Evolutionary conservation across 2,797 vertebrate genomes (phyloP).

Genomic region (Anguilla marmorata): DNA sequence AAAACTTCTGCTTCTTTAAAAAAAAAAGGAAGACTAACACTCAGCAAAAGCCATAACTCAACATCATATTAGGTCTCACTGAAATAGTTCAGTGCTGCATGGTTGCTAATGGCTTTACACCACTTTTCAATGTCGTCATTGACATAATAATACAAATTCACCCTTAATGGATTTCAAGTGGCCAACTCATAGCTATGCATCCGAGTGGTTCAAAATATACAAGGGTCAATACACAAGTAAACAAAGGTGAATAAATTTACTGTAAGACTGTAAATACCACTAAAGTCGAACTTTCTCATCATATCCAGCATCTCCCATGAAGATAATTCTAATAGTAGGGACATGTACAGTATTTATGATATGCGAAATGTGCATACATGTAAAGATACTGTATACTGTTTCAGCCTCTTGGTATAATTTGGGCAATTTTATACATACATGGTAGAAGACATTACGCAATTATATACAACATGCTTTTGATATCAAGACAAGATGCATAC

Average conservation of each 20-base stretch:
- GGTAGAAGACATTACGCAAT: background rate
- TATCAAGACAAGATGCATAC: background rate
- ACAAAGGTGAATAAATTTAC: background rate
- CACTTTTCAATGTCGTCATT: background rate
- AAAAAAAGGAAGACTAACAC: background rate
- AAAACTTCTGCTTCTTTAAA: background rate
- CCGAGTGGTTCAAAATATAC: background rate
- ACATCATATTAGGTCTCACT: background rate
- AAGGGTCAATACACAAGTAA: background rate
- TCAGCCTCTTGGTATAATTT: no score
- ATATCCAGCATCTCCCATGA: background rate
- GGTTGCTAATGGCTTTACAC: background rate
- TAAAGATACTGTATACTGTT: no score
- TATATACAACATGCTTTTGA: background rate
- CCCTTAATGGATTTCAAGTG: background rate
- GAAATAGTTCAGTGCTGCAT: background rate
- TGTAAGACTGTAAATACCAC: background rate
- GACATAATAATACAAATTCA: background rate
- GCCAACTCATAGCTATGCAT: no score
- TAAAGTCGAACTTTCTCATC: no score
- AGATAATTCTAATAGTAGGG: background rate
- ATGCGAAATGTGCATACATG: background rate
- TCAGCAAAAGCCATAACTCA: background rate
- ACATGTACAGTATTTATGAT: background rate
- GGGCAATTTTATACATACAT: no score